Evolutionary conservation across 1,140 invertebrate species (phyloP), one percentile per base, ranked within the genome.

Genomic region (Camponotus floridanus): DNA sequence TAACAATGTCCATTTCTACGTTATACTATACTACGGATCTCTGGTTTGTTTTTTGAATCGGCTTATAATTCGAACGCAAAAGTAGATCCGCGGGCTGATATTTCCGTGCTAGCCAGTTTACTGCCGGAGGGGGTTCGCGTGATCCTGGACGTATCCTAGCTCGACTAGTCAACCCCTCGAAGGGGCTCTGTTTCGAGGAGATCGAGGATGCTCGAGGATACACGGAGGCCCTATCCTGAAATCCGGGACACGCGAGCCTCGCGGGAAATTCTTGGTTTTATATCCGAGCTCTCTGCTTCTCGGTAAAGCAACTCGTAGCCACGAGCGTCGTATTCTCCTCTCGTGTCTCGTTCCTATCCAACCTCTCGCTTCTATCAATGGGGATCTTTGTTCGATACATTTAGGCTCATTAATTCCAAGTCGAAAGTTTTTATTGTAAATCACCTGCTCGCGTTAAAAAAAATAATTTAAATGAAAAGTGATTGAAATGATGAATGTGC

Each of bases 211-310:
- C 92, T 92, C 76, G 92, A 93, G 93, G 93, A 92, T 94, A 90
- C 87, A 91, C 87, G 90, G 91, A 86, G 92, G 90, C 92, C 92
- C 39, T 88, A 93, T 94, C 92, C 92, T 92, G 92, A 94, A 94
- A 95, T 94, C 94, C 94, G 92, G 93, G 92, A 95, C 94, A 94
- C 94, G 94, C 94, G 94, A 94, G 93, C 94, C 94, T 94, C 92
- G 92, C 93, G 94, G 94, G 94, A 94, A 94, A 95, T 95, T 95
- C 94, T 92, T 94, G 81, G 76, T 86, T 92, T 83, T 70, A 78
- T 85, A 76, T 45, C 71, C 84, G 33, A 39, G 76, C 64, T 64
- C 67, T 85, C 86, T 91, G 76, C 91, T 94, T 94, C 92, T 94
- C 76, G 92, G 93, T 94, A 94, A 92, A 91, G 33, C 87, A 89